Evolutionary conservation across 2,888 invertebrate species (phyloP), one percentile per base, ranked within the genome.

Genomic region (Cheilosia vernalis): DNA sequence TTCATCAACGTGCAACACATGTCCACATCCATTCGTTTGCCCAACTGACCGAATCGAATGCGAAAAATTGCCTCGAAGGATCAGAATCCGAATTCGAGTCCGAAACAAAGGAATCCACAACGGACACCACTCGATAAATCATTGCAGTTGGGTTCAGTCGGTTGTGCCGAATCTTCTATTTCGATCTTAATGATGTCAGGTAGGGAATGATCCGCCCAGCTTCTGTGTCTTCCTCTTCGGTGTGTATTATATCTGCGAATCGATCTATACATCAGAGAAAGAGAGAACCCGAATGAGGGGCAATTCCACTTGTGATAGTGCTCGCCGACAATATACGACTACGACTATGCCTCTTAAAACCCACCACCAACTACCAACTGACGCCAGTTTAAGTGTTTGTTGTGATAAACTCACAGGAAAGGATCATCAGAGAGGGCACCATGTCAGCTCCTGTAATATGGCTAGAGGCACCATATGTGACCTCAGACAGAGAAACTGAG

Each of bases 141-240:
- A 85, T 85, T 81, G 81, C 72, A 66, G 76, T 76, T 81, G 61
- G 76, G 81, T 33, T 42, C 64, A 42, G 30, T 9, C 42, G 66
- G 77, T 76, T 81, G 40, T 80, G 80, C 81, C 85, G 81, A 85
- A 85, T 85, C 85, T 85, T 72, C 85, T 85, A 85, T 85, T 85
- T 85, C 85, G 81, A 85, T 85, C 85, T 85, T 85, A 85, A 85
- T 85, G 85, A 85, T 85, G 85, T 76, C 85, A 85, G 85, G 85
- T 85, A 85, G 76, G 84, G 61, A 81, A 67, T 77, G 85, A 85
- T 85, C 85, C 85, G 81, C 81, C 85, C 85, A 85, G 85, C 85
- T 85, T 81, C 85, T 85, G 85, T 81, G 69, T 79, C 70, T 80
- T 74, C 33, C 64, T 79, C 70, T 80, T 74, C 33, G 55, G 49